These are phyloP conservation scores for Albula glossodonta DNA, from an alignment of 2,113 vertebrate genomes.

Conservation along the genomic window DNA sequence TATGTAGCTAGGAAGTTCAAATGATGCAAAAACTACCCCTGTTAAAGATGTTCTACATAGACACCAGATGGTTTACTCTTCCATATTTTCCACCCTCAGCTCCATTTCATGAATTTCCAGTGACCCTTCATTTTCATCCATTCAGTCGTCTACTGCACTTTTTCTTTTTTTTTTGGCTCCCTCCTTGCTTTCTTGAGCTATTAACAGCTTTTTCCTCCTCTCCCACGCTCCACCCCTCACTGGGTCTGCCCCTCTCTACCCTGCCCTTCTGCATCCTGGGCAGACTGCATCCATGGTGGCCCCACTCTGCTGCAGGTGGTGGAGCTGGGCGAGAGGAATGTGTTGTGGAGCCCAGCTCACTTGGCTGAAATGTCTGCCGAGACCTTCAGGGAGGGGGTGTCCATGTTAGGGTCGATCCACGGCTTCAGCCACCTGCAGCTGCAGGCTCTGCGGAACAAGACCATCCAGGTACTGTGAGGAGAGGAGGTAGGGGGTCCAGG, in stretches of 20 bases:
- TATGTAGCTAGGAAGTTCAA: no score
- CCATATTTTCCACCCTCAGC: no score
- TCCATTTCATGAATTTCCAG: no score
- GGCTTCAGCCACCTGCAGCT: constrained; percentile 54
- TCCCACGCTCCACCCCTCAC: neutral
- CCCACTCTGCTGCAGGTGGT: constrained; percentile 45
- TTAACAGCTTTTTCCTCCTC: no score
- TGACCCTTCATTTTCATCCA: no score
- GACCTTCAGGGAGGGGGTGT: constrained; percentile 46
- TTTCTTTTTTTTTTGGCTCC: no score
- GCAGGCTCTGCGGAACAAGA: constrained; percentile 47
- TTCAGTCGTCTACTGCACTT: neutral
- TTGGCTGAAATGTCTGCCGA: constrained; percentile 42
- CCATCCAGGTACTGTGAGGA: constrained; percentile 49
- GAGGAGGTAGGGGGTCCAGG: neutral
- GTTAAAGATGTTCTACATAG: no score
- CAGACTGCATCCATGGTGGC: neutral
- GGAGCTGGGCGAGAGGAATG: constrained; percentile 47
- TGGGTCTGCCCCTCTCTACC: no score
- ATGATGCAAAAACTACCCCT: no score
- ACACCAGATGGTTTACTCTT: no score
- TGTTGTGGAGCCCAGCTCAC: constrained; percentile 52
- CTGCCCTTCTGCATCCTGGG: constrained; percentile 3
- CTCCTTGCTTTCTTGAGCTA: no score
- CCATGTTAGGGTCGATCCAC: constrained; percentile 49